Percentiles rank a stretch among this genome's conserved stretches.
phyloP scores from a whole-genome alignment of 2,888 invertebrate genomes.

The Crocallis elinguaria region DNA sequence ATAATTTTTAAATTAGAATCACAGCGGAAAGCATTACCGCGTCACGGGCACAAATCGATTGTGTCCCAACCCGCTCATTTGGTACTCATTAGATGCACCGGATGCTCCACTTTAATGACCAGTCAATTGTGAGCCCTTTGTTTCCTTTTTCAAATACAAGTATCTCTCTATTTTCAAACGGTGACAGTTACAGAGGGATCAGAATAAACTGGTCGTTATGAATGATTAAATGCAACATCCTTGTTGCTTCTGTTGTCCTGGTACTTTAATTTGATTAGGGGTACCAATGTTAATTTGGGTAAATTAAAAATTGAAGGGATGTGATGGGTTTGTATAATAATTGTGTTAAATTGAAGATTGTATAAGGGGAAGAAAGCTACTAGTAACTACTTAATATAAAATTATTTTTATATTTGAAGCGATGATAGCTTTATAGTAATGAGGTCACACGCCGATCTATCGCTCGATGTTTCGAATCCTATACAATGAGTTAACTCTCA shows the following conservation, averaged over 20 bases:
- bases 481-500: too few species aligned
- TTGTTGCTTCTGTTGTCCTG: constrained; percentile 46
- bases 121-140: constrained; percentile 59
- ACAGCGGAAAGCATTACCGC: constrained; percentile 72
- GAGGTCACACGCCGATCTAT: too few species aligned
- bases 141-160: constrained; percentile 48
- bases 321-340: constrained; percentile 45
- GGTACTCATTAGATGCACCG: constrained; percentile 78
- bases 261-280: constrained; percentile 51
- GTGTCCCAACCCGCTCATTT: constrained; percentile 79
- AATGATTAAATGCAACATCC: constrained; percentile 63
- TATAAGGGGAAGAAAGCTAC: too few species aligned
- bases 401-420: too few species aligned
- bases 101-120: constrained; percentile 79
- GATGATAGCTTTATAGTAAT: too few species aligned
- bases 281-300: constrained; percentile 57
- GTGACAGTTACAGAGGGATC: constrained; percentile 38
- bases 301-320: constrained; percentile 52
- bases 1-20: constrained; percentile 44
- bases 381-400: too few species aligned
- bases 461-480: too few species aligned
- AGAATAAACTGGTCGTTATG: constrained; percentile 47
- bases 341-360: constrained; percentile 19
- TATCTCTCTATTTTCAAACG: constrained; percentile 16
- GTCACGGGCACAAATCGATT: constrained; percentile 82